Evolutionary conservation across 2,888 invertebrate genomes (phyloP).

Genomic region (Stegana nigrithorax): DNA sequence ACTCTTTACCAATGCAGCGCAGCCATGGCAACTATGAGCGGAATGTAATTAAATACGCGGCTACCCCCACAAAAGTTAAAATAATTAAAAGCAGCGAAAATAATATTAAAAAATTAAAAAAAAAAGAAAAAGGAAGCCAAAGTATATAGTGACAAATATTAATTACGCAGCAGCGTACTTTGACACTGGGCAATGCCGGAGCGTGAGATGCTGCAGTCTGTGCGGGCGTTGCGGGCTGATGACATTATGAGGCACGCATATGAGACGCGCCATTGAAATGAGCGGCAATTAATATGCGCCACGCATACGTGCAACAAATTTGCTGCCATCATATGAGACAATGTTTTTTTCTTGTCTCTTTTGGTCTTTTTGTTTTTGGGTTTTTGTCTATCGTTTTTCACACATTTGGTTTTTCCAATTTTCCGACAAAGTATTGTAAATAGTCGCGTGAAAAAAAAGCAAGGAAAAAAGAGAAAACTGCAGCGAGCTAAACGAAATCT

Average conservation of each 20-base stretch:
- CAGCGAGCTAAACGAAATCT: conserved; percentile 45
- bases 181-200: conserved; percentile 3
- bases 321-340: too few species aligned
- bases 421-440: too few species aligned
- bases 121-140: background rate
- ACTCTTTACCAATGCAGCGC: too few species aligned
- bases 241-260: conserved; percentile 5
- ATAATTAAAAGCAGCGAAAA: too few species aligned
- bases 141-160: conserved; percentile 49
- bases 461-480: conserved; percentile 15
- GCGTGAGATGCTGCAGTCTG: too few species aligned
- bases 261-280: conserved; percentile 43
- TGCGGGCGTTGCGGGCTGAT: too few species aligned
- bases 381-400: conserved; percentile 27
- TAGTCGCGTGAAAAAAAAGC: conserved; percentile 5
- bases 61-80: too few species aligned
- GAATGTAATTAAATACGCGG: too few species aligned
- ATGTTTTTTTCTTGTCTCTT: background rate
- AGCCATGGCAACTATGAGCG: too few species aligned
- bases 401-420: conserved; percentile 32
- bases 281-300: conserved; percentile 49
- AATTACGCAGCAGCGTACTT: conserved; percentile 49
- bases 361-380: conserved; percentile 22
- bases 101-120: too few species aligned
- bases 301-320: conserved; percentile 3